Evolutionary conservation across 2,888 invertebrate species (phyloP), one percentile per base, ranked within the genome.

Genomic region (Nematopogon swammerdamellus): DNA sequence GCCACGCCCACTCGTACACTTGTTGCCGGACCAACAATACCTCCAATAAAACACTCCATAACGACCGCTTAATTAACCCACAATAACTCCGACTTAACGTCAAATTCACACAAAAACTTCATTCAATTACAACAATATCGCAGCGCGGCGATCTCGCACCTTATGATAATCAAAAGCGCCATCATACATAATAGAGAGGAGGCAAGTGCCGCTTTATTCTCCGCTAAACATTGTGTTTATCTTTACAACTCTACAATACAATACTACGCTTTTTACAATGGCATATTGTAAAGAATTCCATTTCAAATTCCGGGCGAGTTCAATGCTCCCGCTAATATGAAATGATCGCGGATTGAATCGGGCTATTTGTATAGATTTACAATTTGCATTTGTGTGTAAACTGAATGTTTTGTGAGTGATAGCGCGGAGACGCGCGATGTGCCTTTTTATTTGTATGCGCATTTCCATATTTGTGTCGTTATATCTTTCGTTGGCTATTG

Each of bases 61-160:
- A 61, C 59, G 57, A 66, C 59, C 56, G 61, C 65, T 69, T 69
- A 70, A 74, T 75, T 75, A 70, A 58, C 61, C 57, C 64, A 69
- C 68, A 70, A 70, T 65, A 63, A 65, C 61, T 61, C 14, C 36
- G n/a, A 36, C 36, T 36, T 36, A 36, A 36, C 36, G 36, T 36
- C 36, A 36, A 14, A 36, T 36, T 36, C 36, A 58, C 59, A 68
- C 63, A 68, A 67, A 67, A 68, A 62, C 61, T 61, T 47, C 49
- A 63, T 68, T 68, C 57, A 65, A 60, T 59, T 60, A 60, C 59
- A 54, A 55, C 62, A 61, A 50, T 42, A 45, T 46, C 45, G 42
- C 16, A 30, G 19, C 3, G 11, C 3, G 3, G 25, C 16, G 25
- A 29, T 36, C 47, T 29, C 18, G 36, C 16, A 29, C 63, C 64